phyloP scores from a whole-genome alignment of 1,140 invertebrate species.

The Drosophila funebris region DNA sequence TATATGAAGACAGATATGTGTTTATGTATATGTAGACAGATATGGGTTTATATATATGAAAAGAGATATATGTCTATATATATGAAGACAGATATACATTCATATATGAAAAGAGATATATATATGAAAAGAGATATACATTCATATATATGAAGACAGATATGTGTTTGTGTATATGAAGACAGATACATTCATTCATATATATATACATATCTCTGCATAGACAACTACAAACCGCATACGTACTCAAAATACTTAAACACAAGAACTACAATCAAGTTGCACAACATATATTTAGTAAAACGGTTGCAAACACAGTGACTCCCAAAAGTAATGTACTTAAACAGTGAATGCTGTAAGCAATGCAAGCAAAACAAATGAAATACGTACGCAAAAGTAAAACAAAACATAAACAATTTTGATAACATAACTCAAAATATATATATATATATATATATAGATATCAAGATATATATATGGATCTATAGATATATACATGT shows the following conservation, averaged over 20 bases:
- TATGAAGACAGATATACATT: conserved; percentile 3
- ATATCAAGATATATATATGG: conserved; percentile 22
- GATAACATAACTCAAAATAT: conserved; percentile 37
- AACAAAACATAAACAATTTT: conserved; percentile 35
- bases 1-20: too few species aligned
- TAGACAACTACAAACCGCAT: conserved; percentile 40
- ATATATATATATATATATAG: conserved; percentile 20
- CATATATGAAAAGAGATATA: too few species aligned
- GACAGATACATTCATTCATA: too few species aligned
- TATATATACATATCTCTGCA: conserved; percentile 1
- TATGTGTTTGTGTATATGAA: too few species aligned
- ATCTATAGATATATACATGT: conserved; percentile 15
- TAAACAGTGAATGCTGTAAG: conserved; percentile 64
- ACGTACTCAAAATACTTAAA: conserved; percentile 43
- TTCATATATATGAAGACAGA: too few species aligned
- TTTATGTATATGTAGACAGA: too few species aligned
- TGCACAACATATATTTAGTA: conserved; percentile 42
- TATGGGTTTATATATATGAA: too few species aligned
- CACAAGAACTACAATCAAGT: conserved; percentile 35
- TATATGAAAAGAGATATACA: too few species aligned
- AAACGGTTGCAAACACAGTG: conserved; percentile 32
- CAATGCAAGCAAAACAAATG: conserved; percentile 36
- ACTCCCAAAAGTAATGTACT: conserved; percentile 56
- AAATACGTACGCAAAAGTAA: conserved; percentile 71
- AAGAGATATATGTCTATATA: too few species aligned